Evolutionary conservation across 2,797 vertebrate species (phyloP), one percentile per base, ranked within the genome.

Genomic region (Picus viridis): DNA sequence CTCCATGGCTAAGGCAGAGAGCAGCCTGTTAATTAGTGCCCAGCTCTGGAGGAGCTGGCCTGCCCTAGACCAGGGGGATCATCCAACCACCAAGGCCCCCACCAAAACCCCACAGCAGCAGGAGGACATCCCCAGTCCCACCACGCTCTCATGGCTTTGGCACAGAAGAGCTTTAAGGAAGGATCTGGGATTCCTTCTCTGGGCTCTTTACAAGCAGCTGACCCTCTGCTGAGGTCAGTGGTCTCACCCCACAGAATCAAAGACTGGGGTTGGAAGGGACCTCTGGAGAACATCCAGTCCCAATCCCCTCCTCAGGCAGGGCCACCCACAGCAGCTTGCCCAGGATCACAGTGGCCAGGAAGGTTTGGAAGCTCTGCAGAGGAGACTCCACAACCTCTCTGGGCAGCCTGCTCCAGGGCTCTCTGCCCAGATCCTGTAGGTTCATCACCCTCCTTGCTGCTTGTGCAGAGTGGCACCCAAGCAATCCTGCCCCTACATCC

Each of bases 1-100:
- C 65, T 97, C 96, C 95, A 99, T 92, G 65, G 95, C 99, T 98
- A 39, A 22, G 69, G 92, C 57, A 58, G 68, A 90, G 36, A 86
- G 68, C 58, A 82, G 57, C 4, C 14, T 10, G 4, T 76, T 24
- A 45, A 27, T 59, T 1, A 90, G 23, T 1, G 63, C 70, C 64
- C 76, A 49, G 45, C 47, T 39, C 62, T 26, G 45, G 8, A 47
- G 51, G 26, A 86, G 51, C 34, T 75, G 14, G 64, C 6, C 36
- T 12, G n/a, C 3, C 53, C 57, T 12, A 5, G 7, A 4, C 6
- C 68, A 51, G 16, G 30, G 68, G 68, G 68, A 5, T 71, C 45
- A 67, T 2, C 13, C 16, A 7, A 0, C 5, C 16, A 18, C 4
- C 16, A 9, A 27, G 29, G 41, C 32, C 29, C 62, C 23, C 22